Percentiles rank a stretch among this genome's conserved stretches.
These are phyloP conservation scores for Ptilonorhynchus violaceus DNA, from an alignment of 2,113 vertebrate species.

Conservation along the genomic window DNA sequence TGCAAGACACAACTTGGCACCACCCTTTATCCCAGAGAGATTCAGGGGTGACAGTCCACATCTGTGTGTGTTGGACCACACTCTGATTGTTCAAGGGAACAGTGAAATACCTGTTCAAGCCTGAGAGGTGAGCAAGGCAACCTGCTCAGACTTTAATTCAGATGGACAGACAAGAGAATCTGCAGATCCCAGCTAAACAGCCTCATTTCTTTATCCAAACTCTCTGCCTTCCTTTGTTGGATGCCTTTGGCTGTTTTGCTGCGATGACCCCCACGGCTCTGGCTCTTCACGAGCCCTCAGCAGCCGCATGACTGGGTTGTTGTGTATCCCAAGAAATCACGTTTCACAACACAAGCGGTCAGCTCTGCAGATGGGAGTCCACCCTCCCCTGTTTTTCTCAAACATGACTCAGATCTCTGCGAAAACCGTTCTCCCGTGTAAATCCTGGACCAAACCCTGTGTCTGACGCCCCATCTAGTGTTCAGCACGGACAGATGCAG, in stretches of 20 bases:
- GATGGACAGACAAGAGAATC: neutral
- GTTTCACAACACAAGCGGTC: neutral
- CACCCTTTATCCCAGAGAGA: neutral
- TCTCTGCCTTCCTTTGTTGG: neutral
- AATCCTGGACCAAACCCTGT: neutral
- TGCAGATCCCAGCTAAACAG: neutral
- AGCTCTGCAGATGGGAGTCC: neutral
- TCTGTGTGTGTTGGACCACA: no score
- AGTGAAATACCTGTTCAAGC: neutral
- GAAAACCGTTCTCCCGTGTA: neutral
- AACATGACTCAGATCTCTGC: neutral
- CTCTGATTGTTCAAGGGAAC: neutral
- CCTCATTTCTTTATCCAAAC: neutral
- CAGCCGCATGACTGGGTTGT: neutral
- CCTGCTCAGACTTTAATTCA: neutral
- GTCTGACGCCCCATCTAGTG: conserved; percentile 37
- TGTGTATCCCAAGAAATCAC: neutral
- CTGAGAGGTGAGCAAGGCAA: neutral
- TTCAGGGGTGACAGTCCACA: neutral
- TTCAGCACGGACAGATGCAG: neutral
- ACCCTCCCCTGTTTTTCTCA: neutral
- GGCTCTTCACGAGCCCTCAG: neutral
- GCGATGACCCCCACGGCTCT: neutral
- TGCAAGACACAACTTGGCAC: neutral
- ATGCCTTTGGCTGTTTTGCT: neutral